A percentile compares a stretch with the other conserved stretches of the same genome.
These are phyloP conservation scores for Addax nasomaculatus DNA, from an alignment of 2,113 vertebrate species.

Conservation along the genomic window DNA sequence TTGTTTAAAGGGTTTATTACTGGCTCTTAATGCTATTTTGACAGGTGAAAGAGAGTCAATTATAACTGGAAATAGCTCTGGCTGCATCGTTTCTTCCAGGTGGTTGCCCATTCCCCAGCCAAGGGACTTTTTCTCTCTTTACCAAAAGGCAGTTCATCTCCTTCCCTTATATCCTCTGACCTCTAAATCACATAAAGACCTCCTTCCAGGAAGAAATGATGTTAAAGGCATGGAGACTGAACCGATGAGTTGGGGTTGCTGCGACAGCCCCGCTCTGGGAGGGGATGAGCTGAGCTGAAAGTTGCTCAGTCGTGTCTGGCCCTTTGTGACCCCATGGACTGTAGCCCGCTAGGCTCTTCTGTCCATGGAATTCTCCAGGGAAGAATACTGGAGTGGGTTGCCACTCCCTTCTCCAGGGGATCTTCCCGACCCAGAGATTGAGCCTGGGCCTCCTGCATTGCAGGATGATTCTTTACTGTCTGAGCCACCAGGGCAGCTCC, in stretches of 20 bases:
- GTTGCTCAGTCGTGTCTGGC: not conserved
- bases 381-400: not conserved
- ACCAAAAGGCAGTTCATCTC: not conserved
- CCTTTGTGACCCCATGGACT: not conserved
- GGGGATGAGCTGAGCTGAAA: not conserved
- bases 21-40: conserved; percentile 82
- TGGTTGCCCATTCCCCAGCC: not conserved
- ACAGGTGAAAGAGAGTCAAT: conserved; percentile 80
- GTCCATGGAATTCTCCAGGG: not conserved
- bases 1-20: conserved; percentile 83
- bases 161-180: not conserved
- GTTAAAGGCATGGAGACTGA: not conserved
- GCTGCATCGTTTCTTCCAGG: not conserved
- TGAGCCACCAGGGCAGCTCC: not conserved
- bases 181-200: not conserved
- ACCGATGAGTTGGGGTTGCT: not conserved
- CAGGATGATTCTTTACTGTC: not conserved
- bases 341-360: not conserved
- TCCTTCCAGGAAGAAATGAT: not conserved
- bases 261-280: rapidly evolving
- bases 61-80: conserved; percentile 76
- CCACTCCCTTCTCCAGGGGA: not conserved
- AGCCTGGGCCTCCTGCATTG: not conserved
- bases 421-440: not conserved
- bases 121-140: conserved; percentile 11